Conservation (phyloP, 1,140 invertebrate genomes). For the Stegodyphus mimosarum region DNA sequence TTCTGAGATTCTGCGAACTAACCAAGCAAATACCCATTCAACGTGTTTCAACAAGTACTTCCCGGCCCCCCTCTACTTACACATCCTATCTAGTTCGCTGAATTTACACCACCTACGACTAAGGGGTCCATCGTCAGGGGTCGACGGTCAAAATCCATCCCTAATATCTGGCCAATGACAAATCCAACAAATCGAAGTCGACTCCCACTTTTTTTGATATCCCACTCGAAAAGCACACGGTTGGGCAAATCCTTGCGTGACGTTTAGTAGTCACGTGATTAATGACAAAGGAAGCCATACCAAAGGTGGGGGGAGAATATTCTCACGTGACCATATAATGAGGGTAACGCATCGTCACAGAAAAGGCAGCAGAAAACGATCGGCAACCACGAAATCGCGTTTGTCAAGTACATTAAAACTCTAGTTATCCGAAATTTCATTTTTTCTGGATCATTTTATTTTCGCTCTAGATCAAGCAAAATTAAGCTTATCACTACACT, state of each 20-base stretch:
- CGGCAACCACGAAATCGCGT: slow-evolving; percentile 11
- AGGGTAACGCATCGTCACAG: neutral
- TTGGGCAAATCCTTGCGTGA: slow-evolving; percentile 41
- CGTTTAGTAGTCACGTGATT: slow-evolving; percentile 21
- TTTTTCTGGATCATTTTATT: too few relatives aligned
- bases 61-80: too few relatives aligned
- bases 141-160: neutral
- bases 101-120: too few relatives aligned
- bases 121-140: neutral
- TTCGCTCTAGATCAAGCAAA: too few relatives aligned
- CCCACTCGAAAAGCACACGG: slow-evolving; percentile 2
- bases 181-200: neutral
- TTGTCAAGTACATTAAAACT: too few relatives aligned
- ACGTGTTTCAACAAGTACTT: too few relatives aligned
- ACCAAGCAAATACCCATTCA: too few relatives aligned
- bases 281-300: slow-evolving; percentile 19
- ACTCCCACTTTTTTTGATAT: slow-evolving; percentile 16
- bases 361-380: slow-evolving; percentile 11
- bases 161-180: neutral
- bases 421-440: too few relatives aligned
- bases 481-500: too few relatives aligned
- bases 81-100: too few relatives aligned
- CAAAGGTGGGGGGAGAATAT: neutral
- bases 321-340: slow-evolving; percentile 18
- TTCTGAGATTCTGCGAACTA: too few relatives aligned